These are phyloP conservation scores for Electrona antarctica DNA, from an alignment of 2,113 vertebrate genomes.

Conservation along the genomic window DNA sequence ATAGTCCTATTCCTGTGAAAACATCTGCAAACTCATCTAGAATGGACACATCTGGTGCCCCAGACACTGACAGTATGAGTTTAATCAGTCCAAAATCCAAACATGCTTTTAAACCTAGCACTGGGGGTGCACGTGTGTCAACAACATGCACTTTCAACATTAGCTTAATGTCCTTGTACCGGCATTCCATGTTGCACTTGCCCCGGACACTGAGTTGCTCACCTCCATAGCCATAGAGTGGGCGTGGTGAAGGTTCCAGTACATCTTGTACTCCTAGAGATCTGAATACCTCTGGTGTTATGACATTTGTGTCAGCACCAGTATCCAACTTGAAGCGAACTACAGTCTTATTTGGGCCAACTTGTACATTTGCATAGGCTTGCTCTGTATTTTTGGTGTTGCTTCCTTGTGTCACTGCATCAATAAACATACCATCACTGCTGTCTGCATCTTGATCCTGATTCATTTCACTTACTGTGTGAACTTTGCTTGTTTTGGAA, in stretches of 20 bases:
- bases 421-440: conserved; percentile 22
- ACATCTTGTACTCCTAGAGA: neutral
- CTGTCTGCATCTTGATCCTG: neutral
- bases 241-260: neutral
- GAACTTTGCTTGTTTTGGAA: neutral
- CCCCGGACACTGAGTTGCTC: neutral
- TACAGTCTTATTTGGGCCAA: conserved; percentile 4
- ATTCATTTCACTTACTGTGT: conserved; percentile 16
- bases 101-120: conserved; percentile 24
- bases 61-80: neutral
- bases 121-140: conserved; percentile 16
- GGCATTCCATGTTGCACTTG: conserved; percentile 17
- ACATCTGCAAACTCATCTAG: conserved; percentile 23
- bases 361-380: conserved; percentile 3
- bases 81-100: conserved; percentile 26
- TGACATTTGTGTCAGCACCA: conserved; percentile 21
- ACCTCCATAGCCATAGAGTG: conserved; percentile 13
- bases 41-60: neutral
- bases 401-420: conserved; percentile 14
- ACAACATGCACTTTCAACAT: neutral
- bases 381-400: conserved; percentile 7
- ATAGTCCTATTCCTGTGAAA: conserved; percentile 30
- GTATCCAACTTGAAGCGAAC: conserved; percentile 25
- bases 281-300: neutral
- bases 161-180: conserved; percentile 12